Conservation (phyloP, 2,113 vertebrate genomes). For the Leptocoma aspasia region DNA sequence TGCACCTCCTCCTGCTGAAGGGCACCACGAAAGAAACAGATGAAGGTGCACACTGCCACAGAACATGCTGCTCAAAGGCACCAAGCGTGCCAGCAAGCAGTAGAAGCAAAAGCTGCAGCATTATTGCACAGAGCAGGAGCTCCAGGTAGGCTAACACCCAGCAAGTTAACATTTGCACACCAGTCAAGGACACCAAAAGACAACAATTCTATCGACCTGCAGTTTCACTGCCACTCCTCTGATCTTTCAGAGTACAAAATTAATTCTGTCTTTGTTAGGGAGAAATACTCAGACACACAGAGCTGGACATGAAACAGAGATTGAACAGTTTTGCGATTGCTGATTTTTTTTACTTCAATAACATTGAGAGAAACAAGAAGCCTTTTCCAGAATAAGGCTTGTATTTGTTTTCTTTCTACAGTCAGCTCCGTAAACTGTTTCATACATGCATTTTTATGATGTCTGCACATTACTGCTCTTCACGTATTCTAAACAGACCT, state of each 20-base stretch:
- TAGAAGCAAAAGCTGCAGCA: neutral
- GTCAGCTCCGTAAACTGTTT: neutral
- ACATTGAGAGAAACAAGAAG: neutral
- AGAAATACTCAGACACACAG: neutral
- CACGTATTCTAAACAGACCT: neutral
- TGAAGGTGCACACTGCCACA: neutral
- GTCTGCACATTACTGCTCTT: neutral
- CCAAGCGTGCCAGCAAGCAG: neutral
- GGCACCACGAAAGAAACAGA: neutral
- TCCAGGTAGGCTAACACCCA: neutral
- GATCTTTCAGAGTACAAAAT: neutral
- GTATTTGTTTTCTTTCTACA: neutral
- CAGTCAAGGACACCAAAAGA: neutral
- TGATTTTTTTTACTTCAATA: neutral
- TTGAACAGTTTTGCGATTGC: neutral
- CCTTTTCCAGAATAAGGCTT: neutral
- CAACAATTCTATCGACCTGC: neutral
- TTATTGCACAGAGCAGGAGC: neutral
- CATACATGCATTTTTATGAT: neutral
- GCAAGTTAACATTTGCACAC: neutral
- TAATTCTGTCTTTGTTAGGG: neutral
- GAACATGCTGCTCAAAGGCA: neutral
- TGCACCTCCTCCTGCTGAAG: neutral
- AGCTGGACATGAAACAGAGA: neutral
- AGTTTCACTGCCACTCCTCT: neutral